Conservation (phyloP, 2,113 vertebrate species). For the Spilogale gracilis region DNA sequence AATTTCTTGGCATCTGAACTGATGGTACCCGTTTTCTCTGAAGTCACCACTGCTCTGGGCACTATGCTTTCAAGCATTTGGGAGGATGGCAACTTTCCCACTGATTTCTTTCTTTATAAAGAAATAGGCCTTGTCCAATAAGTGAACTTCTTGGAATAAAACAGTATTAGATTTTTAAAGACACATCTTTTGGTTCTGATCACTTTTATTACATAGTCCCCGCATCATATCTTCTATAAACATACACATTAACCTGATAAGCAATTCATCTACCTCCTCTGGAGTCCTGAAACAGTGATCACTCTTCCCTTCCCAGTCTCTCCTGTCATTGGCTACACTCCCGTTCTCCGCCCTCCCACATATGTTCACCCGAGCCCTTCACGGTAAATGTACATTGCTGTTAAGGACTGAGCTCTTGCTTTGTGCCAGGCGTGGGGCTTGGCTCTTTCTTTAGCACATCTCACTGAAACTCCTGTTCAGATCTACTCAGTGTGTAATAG, state of each 20-base stretch:
- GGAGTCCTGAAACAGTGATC: background rate
- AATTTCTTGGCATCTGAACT: background rate
- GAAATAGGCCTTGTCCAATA: background rate
- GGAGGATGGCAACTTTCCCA: background rate
- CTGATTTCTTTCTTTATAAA: conserved; percentile 5
- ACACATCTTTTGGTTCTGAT: background rate
- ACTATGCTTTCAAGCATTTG: background rate
- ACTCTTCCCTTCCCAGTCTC: background rate
- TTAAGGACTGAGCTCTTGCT: background rate
- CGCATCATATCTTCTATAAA: background rate
- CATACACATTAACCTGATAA: background rate
- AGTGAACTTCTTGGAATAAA: background rate
- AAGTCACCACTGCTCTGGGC: background rate
- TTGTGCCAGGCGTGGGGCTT: background rate
- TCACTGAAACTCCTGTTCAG: background rate
- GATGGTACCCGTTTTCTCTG: background rate
- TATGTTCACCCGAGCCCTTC: background rate
- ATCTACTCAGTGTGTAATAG: background rate
- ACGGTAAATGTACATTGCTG: background rate
- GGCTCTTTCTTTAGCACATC: background rate
- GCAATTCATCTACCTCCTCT: background rate
- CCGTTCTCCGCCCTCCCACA: background rate
- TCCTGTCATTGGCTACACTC: background rate
- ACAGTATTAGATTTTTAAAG: background rate
- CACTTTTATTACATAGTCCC: background rate